These are phyloP conservation scores for Neria commutata DNA, from an alignment of 2,888 invertebrate genomes.

Conservation along the genomic window DNA sequence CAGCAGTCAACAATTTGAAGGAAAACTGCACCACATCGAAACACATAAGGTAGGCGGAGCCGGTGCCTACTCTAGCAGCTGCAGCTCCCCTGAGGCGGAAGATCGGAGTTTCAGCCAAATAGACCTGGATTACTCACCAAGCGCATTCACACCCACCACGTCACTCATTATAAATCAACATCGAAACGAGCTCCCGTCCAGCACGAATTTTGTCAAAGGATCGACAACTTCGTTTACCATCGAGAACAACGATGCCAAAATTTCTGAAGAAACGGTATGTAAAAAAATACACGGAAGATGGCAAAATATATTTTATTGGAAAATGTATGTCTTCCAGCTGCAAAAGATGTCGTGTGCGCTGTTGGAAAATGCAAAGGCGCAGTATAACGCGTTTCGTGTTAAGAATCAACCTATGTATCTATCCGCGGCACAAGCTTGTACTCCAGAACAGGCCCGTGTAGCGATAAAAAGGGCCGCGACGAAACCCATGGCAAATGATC, in stretches of 20 bases:
- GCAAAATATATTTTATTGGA: not conserved
- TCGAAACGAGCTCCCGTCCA: no score
- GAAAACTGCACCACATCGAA: constrained; percentile 67
- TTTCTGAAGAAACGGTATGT: constrained; percentile 66
- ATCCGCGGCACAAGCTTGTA: constrained; percentile 7
- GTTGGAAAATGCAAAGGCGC: constrained; percentile 58
- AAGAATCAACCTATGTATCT: constrained; percentile 34
- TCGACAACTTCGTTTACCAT: constrained; percentile 57
- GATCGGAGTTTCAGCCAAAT: constrained; percentile 36
- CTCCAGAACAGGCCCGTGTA: constrained; percentile 36
- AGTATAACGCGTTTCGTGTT: constrained; percentile 52
- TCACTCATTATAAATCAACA: no score
- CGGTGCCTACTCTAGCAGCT: constrained; percentile 32
- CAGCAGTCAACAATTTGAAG: constrained; percentile 69
- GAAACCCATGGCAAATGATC: constrained; percentile 34
- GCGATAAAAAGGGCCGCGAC: constrained; percentile 37
- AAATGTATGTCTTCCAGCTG: constrained; percentile 38
- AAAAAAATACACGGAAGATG: constrained; percentile 18
- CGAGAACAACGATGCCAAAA: constrained; percentile 61
- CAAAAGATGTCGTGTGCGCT: constrained; percentile 60
- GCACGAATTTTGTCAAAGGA: no score
- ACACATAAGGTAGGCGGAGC: no score
- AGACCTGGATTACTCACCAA: constrained; percentile 49
- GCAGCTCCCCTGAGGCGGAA: constrained; percentile 24
- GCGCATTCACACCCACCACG: constrained; percentile 47